These are phyloP conservation scores for Tipula vernalis DNA, from an alignment of 2,888 invertebrate genomes.

Conservation along the genomic window DNA sequence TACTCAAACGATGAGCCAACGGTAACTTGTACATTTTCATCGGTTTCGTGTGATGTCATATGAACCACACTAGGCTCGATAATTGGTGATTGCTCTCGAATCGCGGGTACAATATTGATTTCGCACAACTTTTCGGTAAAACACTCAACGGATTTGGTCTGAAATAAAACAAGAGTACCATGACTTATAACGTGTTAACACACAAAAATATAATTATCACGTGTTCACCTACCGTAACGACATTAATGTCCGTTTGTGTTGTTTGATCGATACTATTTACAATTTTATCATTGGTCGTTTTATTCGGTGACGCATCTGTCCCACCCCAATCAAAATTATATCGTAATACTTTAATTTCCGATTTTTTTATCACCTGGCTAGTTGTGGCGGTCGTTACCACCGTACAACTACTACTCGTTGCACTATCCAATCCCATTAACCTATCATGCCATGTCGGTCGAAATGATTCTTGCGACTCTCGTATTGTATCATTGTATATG, in stretches of 20 bases:
- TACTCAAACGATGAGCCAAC: background rate
- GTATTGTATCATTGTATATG: background rate
- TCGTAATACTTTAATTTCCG: background rate
- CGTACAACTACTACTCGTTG: background rate
- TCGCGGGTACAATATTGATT: background rate
- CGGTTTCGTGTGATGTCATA: background rate
- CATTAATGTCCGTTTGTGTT: background rate
- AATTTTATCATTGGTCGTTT: background rate
- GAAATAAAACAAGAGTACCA: background rate
- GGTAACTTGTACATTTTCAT: background rate
- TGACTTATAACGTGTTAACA: background rate
- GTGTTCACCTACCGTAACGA: background rate
- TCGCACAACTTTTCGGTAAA: background rate
- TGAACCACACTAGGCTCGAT: background rate
- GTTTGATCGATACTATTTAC: background rate
- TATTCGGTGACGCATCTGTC: background rate
- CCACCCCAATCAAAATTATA: background rate
- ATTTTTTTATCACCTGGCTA: background rate
- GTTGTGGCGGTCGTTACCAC: background rate
- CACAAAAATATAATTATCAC: background rate
- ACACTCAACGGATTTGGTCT: background rate
- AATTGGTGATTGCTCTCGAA: background rate
- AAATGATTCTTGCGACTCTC: background rate
- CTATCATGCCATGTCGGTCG: background rate
- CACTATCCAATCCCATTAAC: background rate